Percentiles rank a stretch among this genome's conserved stretches.
phyloP scores from a whole-genome alignment of 2,797 vertebrate genomes.

The Vespertilio murinus region DNA sequence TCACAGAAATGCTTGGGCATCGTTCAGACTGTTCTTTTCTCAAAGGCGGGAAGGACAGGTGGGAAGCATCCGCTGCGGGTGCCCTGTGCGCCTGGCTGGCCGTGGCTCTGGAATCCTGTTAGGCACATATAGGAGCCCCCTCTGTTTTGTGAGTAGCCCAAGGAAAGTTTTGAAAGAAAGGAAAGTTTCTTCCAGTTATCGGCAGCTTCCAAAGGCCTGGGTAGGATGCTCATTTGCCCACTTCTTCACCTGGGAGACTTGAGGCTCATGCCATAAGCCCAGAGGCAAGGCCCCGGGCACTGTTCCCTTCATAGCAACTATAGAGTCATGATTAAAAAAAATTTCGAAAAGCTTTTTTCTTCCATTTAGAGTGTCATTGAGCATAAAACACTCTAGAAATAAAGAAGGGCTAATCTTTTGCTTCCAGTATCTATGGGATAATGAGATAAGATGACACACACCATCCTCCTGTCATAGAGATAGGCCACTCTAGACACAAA shows the following conservation, averaged over 20 bases:
- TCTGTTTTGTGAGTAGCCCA: neutral
- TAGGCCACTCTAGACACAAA: neutral
- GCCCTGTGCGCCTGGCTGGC: accelerated
- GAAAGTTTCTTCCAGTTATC: neutral
- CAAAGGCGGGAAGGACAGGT: neutral
- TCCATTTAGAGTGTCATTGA: accelerated
- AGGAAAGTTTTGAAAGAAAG: neutral
- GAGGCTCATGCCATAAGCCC: neutral
- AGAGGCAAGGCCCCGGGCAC: neutral
- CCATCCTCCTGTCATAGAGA: accelerated
- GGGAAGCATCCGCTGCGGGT: neutral
- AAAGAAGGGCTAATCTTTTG: neutral
- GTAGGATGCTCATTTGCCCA: neutral
- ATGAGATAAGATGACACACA: neutral
- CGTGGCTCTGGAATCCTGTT: accelerated
- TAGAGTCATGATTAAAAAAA: neutral
- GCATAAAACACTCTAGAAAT: neutral
- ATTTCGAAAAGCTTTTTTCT: neutral
- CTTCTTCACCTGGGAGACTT: neutral
- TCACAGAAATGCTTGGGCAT: constrained; percentile 10
- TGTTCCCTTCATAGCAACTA: neutral
- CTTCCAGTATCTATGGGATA: neutral
- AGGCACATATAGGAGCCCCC: neutral
- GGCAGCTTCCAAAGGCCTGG: neutral
- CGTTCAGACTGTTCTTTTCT: neutral